Conservation (phyloP, 2,888 invertebrate species). For the Eubasilissa splendida region DNA sequence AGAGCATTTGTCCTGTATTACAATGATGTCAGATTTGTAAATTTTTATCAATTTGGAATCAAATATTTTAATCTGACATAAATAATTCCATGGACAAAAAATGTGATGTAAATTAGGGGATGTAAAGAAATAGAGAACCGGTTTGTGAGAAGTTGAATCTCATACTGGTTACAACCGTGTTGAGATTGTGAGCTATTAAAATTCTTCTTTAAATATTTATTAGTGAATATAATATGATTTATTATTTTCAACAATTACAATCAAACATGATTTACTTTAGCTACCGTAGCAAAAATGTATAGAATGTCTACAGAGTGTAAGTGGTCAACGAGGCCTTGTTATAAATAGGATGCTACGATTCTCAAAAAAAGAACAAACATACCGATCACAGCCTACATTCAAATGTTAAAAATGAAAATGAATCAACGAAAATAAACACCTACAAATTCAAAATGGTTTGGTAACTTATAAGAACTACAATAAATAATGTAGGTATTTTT, state of each 20-base stretch:
- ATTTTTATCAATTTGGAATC: too few relatives aligned
- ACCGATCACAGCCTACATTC: conserved; percentile 47
- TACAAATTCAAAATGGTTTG: conserved; percentile 21
- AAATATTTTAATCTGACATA: too few relatives aligned
- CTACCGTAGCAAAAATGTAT: conserved; percentile 13
- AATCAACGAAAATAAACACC: conserved; percentile 13
- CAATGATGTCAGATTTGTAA: too few relatives aligned
- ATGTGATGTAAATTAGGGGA: too few relatives aligned
- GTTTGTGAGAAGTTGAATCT: too few relatives aligned
- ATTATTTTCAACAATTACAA: conserved; percentile 9
- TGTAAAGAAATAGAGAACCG: too few relatives aligned
- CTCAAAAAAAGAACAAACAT: conserved; percentile 35
- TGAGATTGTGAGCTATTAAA: conserved; percentile 1
- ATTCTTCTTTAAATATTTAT: not conserved
- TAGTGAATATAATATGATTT: not conserved
- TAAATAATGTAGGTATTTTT: conserved; percentile 15
- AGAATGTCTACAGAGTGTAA: conserved; percentile 16
- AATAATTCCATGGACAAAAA: too few relatives aligned
- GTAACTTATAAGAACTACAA: conserved; percentile 26
- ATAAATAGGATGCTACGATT: conserved; percentile 3
- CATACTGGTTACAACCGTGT: not conserved
- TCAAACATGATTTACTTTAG: not conserved
- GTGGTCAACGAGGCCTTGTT: not conserved
- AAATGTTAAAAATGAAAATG: conserved; percentile 13
- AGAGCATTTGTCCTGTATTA: too few relatives aligned